Evolutionary conservation across 2,113 vertebrate genomes (phyloP), one percentile per base, ranked within the genome.

Genomic region (Cacatua alba): DNA sequence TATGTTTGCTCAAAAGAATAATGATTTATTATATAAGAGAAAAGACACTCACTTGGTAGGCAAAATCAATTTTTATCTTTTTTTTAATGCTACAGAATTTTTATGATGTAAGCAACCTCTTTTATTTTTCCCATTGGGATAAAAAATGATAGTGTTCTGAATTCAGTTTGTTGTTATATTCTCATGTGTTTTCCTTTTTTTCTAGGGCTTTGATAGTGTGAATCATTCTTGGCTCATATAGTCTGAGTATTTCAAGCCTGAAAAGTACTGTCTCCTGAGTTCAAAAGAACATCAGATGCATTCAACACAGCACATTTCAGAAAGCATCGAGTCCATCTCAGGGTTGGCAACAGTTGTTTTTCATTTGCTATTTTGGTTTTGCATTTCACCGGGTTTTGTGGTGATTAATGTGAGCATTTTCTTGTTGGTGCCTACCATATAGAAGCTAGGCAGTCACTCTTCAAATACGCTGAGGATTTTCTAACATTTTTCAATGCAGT

Each of bases 201-300:
- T 60, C 35, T 84, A 53, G 25, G 49, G 44, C 65, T 85, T 91
- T 93, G 69, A 79, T 80, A 69, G 7, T 64, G 17, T 96, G 94
- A 96, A 76, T 96, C 92, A 92, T 92, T 87, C 77, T 91, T 96
- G 91, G 80, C 74, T 96, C 21, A 88, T 62, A 20, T 3, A 57
- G 28, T 51, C 65, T 85, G 65, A 93, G 33, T 75, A 75, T 86
- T 94, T 95, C 88, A 89, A 88, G 70, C 86, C 81, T 94, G 91
- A 95, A 79, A 92, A 65, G 31, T 86, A 84, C 57, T 63, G 76
- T 48, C 51, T 92, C 39, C 16, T 24, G 69, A 86, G 80, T 94
- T 96, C 83, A 94, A 94, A 96, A 94, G 90, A 89, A 92, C 59
- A 82, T 68, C 49, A 78, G 70, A 88, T 49, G 16, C 41, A 71